Conservation (phyloP, 2,113 vertebrate species). For the Ciconia maguari region DNA sequence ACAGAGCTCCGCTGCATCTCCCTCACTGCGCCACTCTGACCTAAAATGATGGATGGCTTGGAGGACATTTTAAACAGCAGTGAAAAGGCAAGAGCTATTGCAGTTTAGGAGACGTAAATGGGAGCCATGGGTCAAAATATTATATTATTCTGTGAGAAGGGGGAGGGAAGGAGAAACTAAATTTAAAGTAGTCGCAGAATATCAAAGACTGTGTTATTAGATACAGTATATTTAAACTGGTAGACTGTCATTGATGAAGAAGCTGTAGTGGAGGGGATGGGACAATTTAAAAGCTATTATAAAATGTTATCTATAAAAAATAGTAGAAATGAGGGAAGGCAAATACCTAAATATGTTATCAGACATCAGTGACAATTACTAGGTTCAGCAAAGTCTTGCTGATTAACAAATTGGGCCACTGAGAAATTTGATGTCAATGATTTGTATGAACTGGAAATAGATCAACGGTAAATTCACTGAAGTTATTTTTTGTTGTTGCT, state of each 20-base stretch:
- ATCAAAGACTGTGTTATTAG: background rate
- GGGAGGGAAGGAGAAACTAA: background rate
- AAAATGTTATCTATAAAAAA: background rate
- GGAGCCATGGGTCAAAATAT: background rate
- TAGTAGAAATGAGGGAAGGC: background rate
- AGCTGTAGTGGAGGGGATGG: background rate
- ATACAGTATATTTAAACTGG: background rate
- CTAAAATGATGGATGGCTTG: background rate
- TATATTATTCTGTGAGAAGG: background rate
- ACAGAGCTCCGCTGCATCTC: background rate
- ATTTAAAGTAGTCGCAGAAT: conserved; percentile 8
- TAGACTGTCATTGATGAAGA: background rate
- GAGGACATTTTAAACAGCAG: background rate
- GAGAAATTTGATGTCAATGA: background rate
- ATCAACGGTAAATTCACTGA: background rate
- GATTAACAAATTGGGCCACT: conserved; percentile 1
- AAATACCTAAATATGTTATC: conserved; percentile 5
- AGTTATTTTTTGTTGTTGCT: background rate
- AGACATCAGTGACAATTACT: background rate
- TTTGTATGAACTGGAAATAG: background rate
- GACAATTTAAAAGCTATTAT: background rate
- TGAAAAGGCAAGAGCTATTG: background rate
- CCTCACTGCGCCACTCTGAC: background rate
- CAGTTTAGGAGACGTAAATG: background rate
- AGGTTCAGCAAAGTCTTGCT: conserved; percentile 35